Evolutionary conservation across 2,888 invertebrate genomes (phyloP).

Genomic region (Folsomia manolachei): DNA sequence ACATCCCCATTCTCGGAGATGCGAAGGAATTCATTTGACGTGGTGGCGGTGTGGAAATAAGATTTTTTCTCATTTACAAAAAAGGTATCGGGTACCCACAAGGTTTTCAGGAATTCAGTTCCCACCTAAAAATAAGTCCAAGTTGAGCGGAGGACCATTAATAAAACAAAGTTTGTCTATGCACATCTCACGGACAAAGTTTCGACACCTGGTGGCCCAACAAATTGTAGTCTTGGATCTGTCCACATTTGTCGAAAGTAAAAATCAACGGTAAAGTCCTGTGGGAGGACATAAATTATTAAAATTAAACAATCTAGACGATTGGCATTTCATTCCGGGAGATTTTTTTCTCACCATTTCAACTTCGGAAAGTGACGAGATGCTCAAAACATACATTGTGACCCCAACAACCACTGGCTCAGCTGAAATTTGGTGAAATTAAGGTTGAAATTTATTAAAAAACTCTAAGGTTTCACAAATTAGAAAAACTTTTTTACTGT

Average conservation of each 20-base stretch:
- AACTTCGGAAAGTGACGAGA: conserved; percentile 58
- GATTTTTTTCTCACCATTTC: conserved; percentile 57
- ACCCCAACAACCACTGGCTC: no score
- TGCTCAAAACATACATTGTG: neutral
- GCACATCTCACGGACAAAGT: neutral
- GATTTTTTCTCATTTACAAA: conserved; percentile 99
- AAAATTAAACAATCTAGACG: no score
- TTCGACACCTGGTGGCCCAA: conserved; percentile 78
- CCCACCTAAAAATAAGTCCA: conserved; percentile 62
- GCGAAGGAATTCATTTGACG: conserved; percentile 97
- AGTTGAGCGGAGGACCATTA: no score
- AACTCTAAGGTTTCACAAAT: neutral
- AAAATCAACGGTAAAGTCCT: conserved; percentile 93
- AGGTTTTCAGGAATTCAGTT: conserved; percentile 80
- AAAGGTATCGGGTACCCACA: conserved; percentile 73
- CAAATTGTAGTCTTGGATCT: conserved; percentile 89
- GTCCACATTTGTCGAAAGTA: conserved; percentile 99
- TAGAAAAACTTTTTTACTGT: conserved; percentile 52
- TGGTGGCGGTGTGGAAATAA: conserved; percentile 99
- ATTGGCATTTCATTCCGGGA: no score
- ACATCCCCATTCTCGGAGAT: conserved; percentile 93
- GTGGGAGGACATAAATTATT: no score
- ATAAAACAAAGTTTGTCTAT: no score
- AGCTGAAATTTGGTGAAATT: no score
- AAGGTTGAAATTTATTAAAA: no score